Evolutionary conservation across 1,140 invertebrate genomes (phyloP).

Genomic region (Lethocerus indicus): DNA sequence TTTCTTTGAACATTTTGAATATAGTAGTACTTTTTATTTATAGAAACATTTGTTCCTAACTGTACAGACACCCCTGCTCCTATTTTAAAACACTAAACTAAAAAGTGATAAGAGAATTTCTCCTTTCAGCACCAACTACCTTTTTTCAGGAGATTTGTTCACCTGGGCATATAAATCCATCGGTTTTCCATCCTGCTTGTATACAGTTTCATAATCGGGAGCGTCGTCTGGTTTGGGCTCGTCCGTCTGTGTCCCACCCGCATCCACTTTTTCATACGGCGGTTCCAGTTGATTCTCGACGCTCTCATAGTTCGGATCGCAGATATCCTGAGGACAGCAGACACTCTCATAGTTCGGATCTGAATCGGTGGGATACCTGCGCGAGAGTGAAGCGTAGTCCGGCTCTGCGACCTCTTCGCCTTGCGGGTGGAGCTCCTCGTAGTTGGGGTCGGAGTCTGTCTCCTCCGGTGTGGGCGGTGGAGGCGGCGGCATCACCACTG

Average conservation of each 20-base stretch:
- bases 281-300: conserved; percentile 14
- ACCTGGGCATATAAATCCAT: conserved; percentile 9
- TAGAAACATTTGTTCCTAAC: too few relatives aligned
- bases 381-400: conserved; percentile 19
- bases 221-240: conserved; percentile 2
- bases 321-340: conserved; percentile 9
- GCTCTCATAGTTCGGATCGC: conserved; percentile 19
- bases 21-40: too few relatives aligned
- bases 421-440: conserved; percentile 20
- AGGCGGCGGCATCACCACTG: neutral
- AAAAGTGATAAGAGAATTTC: too few relatives aligned
- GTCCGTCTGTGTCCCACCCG: neutral
- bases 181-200: neutral
- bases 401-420: conserved; percentile 19
- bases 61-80: too few relatives aligned
- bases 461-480: too few relatives aligned
- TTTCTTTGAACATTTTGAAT: too few relatives aligned
- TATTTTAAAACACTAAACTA: too few relatives aligned
- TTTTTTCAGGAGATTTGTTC: conserved; percentile 12
- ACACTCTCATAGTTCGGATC: conserved; percentile 19
- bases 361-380: too few relatives aligned
- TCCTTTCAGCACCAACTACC: too few relatives aligned
- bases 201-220: conserved; percentile 11
- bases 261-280: conserved; percentile 14
- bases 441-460: conserved; percentile 19